Percentiles rank a stretch among this genome's conserved stretches.
Evolutionary conservation across 2,113 vertebrate species (phyloP).

Genomic region (Pithys albifrons): DNA sequence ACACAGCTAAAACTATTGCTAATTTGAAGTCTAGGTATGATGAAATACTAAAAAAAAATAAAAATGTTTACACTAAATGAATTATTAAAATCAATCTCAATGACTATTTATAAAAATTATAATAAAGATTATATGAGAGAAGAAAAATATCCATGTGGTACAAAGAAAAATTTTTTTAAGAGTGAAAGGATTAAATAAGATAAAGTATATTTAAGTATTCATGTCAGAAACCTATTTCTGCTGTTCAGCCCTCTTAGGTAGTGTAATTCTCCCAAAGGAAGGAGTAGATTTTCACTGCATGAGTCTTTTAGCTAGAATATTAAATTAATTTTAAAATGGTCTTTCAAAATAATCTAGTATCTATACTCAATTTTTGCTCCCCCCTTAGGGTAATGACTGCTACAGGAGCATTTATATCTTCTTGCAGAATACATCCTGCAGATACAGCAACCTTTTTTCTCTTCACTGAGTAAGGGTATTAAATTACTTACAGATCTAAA

Average conservation of each 20-base stretch:
- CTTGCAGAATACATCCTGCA: background rate
- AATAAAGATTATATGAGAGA: background rate
- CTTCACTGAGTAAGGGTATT: background rate
- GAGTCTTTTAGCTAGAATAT: constrained; percentile 3
- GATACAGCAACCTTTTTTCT: background rate
- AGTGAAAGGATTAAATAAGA: background rate
- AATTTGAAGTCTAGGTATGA: background rate
- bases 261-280: constrained; percentile 3
- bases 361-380: background rate
- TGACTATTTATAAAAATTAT: background rate
- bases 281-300: background rate
- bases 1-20: background rate
- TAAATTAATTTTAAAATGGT: constrained; percentile 19
- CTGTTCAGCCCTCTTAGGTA: background rate
- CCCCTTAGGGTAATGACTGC: background rate
- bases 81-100: background rate
- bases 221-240: background rate
- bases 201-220: background rate
- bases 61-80: background rate
- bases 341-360: constrained; percentile 11
- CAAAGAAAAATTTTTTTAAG: background rate
- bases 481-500: background rate
- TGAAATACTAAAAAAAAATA: background rate
- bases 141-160: background rate
- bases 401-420: background rate